Percentiles rank a stretch among this genome's conserved stretches.
Evolutionary conservation across 2,113 vertebrate genomes (phyloP).

Genomic region (Laticauda laticaudata): DNA sequence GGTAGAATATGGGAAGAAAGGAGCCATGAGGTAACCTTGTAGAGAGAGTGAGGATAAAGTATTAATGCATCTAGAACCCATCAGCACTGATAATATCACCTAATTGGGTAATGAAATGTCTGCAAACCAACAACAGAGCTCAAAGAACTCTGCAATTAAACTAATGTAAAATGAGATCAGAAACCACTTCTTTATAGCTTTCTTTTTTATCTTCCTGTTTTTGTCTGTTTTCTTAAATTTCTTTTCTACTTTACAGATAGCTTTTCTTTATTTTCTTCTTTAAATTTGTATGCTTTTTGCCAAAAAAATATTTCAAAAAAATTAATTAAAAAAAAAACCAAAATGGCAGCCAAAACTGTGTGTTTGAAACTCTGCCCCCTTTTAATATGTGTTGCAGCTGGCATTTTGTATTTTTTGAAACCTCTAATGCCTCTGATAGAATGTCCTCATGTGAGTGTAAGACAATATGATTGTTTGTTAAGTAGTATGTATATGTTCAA

Average conservation of each 20-base stretch:
- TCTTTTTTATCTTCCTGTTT: neutral
- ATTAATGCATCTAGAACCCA: neutral
- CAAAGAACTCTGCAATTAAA: neutral
- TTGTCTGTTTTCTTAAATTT: neutral
- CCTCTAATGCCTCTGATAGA: neutral
- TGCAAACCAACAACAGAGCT: neutral
- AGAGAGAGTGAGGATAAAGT: neutral
- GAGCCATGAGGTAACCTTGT: neutral
- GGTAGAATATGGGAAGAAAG: neutral
- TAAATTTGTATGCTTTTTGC: neutral
- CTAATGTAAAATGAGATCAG: neutral
- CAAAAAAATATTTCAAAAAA: neutral
- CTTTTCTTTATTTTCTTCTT: neutral
- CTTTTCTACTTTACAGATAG: neutral
- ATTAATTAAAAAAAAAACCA: neutral
- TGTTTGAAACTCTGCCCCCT: neutral
- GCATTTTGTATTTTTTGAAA: neutral
- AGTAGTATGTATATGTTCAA: neutral
- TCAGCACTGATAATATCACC: neutral
- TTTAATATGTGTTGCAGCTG: neutral
- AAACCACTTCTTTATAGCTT: neutral
- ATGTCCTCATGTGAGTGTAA: neutral
- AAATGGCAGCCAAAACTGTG: neutral
- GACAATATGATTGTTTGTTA: neutral
- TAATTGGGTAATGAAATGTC: neutral